Evolutionary conservation across 2,797 vertebrate genomes (phyloP).

Genomic region (Glossophaga mutica): DNA sequence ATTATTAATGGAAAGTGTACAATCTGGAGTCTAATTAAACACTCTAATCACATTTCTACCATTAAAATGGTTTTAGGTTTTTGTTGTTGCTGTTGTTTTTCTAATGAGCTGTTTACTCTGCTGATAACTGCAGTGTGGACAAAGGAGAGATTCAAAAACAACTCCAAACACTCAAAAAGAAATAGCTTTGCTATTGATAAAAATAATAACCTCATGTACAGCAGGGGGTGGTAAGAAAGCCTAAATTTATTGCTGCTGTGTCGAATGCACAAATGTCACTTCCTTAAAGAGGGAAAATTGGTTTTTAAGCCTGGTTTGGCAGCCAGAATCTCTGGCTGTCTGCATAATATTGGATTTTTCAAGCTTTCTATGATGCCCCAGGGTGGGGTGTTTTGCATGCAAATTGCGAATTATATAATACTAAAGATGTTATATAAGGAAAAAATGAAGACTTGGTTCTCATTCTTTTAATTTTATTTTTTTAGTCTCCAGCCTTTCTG

Average conservation of each 20-base stretch:
- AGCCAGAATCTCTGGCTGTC: conserved; percentile 64
- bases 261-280: conserved; percentile 70
- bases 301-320: conserved; percentile 75
- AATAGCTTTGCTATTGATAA: conserved; percentile 69
- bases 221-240: conserved; percentile 64
- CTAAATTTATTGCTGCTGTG: conserved; percentile 70
- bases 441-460: conserved; percentile 39
- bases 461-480: not conserved
- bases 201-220: conserved; percentile 63
- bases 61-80: conserved; percentile 46
- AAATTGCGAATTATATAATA: conserved; percentile 74
- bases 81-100: not conserved
- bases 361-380: conserved; percentile 66
- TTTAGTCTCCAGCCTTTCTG: not conserved
- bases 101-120: conserved; percentile 60
- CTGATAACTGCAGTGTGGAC: conserved; percentile 15
- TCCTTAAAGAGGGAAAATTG: conserved; percentile 75
- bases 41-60: conserved; percentile 55
- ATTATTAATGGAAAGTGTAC: conserved; percentile 65
- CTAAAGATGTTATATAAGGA: conserved; percentile 62
- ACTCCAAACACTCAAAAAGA: conserved; percentile 41
- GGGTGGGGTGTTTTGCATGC: conserved; percentile 68
- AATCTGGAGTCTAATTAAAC: conserved; percentile 67
- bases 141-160: conserved; percentile 20
- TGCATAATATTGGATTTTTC: conserved; percentile 74